Base-by-base conservation (phyloP, 1,140 invertebrate genomes). In the Megathymus violae region DNA sequence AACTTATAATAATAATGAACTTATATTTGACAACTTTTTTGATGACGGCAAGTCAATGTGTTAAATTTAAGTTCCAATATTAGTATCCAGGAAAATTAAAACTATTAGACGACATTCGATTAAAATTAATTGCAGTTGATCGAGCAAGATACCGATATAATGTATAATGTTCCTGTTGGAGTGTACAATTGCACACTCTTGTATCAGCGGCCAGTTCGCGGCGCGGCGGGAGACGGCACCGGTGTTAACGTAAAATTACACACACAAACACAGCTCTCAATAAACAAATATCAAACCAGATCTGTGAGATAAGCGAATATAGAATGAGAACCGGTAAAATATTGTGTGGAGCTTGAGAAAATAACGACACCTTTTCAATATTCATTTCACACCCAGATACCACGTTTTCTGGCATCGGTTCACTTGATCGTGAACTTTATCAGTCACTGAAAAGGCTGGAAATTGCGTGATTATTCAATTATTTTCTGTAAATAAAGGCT, bases 341-440 rank as follows among this genome's bases (percentile, higher is more conserved):
- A 62, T 71, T 54, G 46, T 9, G 60, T 51, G 62, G 56, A 71
- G 64, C 43, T 41, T 34, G 59, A 56, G 22, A 48, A 62, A 64
- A 76, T 74, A 77, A 75, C 69, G 58, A 71, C 66, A 67, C 66
- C 72, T 67, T 73, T 80, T 77, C 67, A 75, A 80, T 77, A 80
- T 72, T 64, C 60, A 74, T 76, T 76, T 76, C 68, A 74, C 71
- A 69, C 74, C 64, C 52, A 4, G 3, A 3, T 7, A 11, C 48
- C 15, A 11, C 13, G 17, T 51, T 36, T 4, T 1, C 5, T 51
- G 34, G n/a, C 4, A 51, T 13, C 3, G 7, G 16, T 0, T 0
- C 11, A 34, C 15, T 27, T 10, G 11, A 51, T 34, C 3, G n/a
- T 51, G 34, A 38, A 3, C 48, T 31, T n/a, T 51, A 51, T 51